phyloP scores from a whole-genome alignment of 2,113 vertebrate genomes.

The Nyctereutes procyonoides region DNA sequence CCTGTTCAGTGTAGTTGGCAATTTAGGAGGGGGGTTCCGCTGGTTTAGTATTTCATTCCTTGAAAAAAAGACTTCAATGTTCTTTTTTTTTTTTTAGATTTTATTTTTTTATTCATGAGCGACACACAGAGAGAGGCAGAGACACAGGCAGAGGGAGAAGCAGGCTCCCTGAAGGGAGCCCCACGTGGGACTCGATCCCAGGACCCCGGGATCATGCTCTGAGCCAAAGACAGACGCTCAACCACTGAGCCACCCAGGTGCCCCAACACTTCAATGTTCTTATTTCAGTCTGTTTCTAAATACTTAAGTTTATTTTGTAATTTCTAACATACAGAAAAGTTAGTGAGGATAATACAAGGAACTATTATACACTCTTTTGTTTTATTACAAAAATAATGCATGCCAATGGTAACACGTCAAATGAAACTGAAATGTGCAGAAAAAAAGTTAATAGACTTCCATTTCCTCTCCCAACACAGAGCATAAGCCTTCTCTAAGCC shows the following conservation, averaged over 20 bases:
- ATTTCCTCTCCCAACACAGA: not conserved
- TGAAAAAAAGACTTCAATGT: not conserved
- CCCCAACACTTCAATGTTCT: not conserved
- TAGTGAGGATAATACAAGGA: not conserved
- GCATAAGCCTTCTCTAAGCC: not conserved
- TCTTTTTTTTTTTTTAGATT: not conserved
- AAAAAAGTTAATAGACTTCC: not conserved
- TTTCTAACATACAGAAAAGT: slow-evolving; percentile 23
- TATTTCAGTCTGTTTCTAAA: slow-evolving; percentile 14
- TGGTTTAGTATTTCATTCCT: slow-evolving; percentile 6
- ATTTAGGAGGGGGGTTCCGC: not conserved
- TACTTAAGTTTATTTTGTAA: not conserved
- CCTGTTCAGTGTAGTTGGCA: not conserved
- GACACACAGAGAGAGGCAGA: no score
- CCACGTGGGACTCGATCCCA: no score
- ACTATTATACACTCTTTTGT: not conserved
- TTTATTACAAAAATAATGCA: not conserved
- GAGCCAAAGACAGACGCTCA: no score
- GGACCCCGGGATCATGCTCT: no score
- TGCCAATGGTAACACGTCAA: not conserved
- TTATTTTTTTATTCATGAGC: no score
- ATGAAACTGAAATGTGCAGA: not conserved
- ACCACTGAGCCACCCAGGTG: no score
- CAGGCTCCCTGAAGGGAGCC: no score
- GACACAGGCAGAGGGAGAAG: no score